Evolutionary conservation across 2,797 vertebrate genomes (phyloP), one percentile per base, ranked within the genome.

Genomic region (Xyrichtys novacula): DNA sequence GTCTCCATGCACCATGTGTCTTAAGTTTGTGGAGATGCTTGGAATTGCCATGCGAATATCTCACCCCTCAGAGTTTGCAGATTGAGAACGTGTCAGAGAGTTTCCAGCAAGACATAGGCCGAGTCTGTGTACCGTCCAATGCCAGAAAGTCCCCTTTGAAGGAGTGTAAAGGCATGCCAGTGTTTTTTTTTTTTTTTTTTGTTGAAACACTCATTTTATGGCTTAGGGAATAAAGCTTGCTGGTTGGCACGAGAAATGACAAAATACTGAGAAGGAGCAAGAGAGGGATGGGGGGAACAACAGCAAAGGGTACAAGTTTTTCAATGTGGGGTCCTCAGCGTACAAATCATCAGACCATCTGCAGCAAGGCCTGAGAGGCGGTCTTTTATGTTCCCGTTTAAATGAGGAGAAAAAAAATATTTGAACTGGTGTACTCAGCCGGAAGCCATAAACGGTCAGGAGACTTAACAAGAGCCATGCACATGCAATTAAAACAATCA

Each of bases 171-270:
- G 69, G 77, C 78, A 76, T 72, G 83, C 76, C 81, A 84, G 75
- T 87, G 84, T 89, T 91, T 88, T 87, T 81, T 87, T 74, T 90
- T 88, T 74, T 87, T 83, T 89, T 91, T 88, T 87, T 81, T 87
- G 75, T 90, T 88, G 71, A 87, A 89, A 87, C 80, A 80, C 59
- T 76, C 17, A 2, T 84, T 91, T 90, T 85, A 91, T 81, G 68
- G 80, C 69, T 89, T 81, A 65, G 59, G 60, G 78, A 86, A 76
- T 17, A 3, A 58, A 81, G 74, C 65, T 55, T 76, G 81, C 76
- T 72, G 72, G 80, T 70, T 89, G 87, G 82, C 83, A 87, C 61
- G 52, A 83, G 81, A 85, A 85, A 86, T 86, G 75, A 85, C 84
- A 87, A 77, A 90, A 84, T 42, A 36, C 74, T 78, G 67, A 67